Evolutionary conservation across 2,113 vertebrate species (phyloP).

Genomic region (Channa argus): DNA sequence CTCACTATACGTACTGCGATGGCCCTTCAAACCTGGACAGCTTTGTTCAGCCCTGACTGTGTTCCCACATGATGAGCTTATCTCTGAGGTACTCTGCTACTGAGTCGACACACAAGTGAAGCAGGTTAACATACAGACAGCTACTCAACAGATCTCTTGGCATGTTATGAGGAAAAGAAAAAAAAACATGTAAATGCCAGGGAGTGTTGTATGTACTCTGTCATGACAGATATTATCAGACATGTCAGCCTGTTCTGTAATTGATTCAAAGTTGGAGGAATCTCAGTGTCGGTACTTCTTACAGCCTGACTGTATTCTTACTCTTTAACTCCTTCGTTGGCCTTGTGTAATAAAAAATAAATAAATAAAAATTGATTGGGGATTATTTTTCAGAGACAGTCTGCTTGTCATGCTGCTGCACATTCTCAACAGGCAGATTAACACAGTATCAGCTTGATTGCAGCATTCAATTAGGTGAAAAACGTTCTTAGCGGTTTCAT

Average conservation of each 20-base stretch:
- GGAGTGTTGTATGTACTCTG: constrained; percentile 47
- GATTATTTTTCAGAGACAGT: constrained; percentile 2
- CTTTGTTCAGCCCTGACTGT: constrained; percentile 46
- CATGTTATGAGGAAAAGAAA: constrained; percentile 22
- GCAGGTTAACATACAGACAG: constrained; percentile 41
- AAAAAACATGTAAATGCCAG: constrained; percentile 40
- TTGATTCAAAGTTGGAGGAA: constrained; percentile 37
- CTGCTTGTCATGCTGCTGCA: not conserved
- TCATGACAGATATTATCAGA: constrained; percentile 53
- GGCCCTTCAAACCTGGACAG: constrained; percentile 47
- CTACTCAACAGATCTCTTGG: constrained; percentile 39
- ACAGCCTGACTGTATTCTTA: not conserved
- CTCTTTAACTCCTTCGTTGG: not conserved
- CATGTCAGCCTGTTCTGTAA: constrained; percentile 33
- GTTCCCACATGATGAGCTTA: constrained; percentile 47
- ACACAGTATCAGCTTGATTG: not conserved
- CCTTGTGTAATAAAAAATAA: not conserved
- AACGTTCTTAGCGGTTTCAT: not conserved
- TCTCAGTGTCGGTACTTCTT: constrained; percentile 24
- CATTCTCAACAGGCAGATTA: not conserved
- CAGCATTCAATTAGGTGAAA: not conserved
- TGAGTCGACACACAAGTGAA: constrained; percentile 26
- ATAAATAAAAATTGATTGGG: not conserved
- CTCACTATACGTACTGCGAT: constrained; percentile 6
- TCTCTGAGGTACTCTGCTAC: constrained; percentile 33